These are phyloP conservation scores for Acanthurus tractus DNA, from an alignment of 2,797 vertebrate species.

Conservation along the genomic window DNA sequence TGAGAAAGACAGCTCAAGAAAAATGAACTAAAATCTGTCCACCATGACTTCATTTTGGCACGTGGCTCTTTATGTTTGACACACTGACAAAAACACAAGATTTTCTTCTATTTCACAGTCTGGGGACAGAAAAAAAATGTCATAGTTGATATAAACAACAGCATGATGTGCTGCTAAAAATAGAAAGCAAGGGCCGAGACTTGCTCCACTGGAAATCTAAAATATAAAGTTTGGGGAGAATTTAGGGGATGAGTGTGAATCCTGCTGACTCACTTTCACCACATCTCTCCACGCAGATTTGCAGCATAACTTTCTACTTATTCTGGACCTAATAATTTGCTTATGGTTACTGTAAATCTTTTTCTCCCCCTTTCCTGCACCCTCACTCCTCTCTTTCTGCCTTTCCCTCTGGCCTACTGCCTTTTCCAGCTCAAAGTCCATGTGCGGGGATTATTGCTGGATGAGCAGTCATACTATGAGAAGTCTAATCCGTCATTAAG, in stretches of 20 bases:
- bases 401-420: conserved; percentile 49
- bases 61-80: neutral
- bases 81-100: conserved; percentile 15
- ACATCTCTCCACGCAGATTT: conserved; percentile 21
- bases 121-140: neutral
- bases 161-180: conserved; percentile 25
- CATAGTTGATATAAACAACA: conserved; percentile 15
- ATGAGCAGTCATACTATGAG: conserved; percentile 77
- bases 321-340: conserved; percentile 33
- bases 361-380: neutral
- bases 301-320: conserved; percentile 23
- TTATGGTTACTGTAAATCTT: conserved; percentile 16
- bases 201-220: conserved; percentile 6
- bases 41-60: neutral
- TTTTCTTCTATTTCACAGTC: conserved; percentile 10
- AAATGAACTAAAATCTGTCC: neutral
- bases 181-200: conserved; percentile 1
- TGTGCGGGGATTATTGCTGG: conserved; percentile 71
- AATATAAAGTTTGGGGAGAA: conserved; percentile 4
- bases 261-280: conserved; percentile 19
- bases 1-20: neutral
- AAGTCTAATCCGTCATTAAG: conserved; percentile 78
- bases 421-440: conserved; percentile 54
- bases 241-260: conserved; percentile 18
- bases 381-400: conserved; percentile 5